Evolutionary conservation across 2,113 vertebrate species (phyloP).

Genomic region (Chiloscyllium plagiosum): DNA sequence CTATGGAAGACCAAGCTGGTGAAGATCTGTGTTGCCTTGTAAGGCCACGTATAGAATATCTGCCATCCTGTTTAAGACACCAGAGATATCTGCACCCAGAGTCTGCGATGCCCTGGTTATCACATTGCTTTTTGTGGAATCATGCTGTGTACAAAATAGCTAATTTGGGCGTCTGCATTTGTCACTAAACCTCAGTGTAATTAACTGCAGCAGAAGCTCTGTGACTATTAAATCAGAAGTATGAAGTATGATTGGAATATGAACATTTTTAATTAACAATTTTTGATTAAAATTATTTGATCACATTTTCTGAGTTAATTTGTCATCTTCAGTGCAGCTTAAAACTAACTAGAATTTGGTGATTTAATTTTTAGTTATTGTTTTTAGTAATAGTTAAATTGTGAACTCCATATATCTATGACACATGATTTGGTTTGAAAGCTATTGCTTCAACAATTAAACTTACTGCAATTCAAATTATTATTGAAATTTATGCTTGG

Average conservation of each 20-base stretch:
- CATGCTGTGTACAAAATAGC: background rate
- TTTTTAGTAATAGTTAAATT: background rate
- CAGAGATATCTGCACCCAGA: background rate
- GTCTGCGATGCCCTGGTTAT: background rate
- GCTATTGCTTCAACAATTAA: background rate
- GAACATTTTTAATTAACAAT: too few species aligned
- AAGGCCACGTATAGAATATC: background rate
- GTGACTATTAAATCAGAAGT: background rate
- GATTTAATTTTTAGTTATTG: background rate
- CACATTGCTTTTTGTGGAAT: background rate
- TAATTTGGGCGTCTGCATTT: background rate
- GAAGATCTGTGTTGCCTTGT: background rate
- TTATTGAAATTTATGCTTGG: background rate
- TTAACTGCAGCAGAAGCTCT: background rate
- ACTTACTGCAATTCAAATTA: background rate
- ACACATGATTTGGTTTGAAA: background rate
- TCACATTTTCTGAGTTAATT: background rate
- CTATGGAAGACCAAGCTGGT: background rate
- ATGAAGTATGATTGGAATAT: background rate
- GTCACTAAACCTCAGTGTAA: background rate
- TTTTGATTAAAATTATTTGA: background rate
- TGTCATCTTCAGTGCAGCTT: background rate
- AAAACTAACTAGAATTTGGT: background rate
- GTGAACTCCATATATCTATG: background rate
- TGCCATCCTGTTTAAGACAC: background rate